A percentile compares a stretch with the other conserved stretches of the same genome.
Conservation (phyloP, 1,140 invertebrate genomes). For the Agraylea sexmaculata region DNA sequence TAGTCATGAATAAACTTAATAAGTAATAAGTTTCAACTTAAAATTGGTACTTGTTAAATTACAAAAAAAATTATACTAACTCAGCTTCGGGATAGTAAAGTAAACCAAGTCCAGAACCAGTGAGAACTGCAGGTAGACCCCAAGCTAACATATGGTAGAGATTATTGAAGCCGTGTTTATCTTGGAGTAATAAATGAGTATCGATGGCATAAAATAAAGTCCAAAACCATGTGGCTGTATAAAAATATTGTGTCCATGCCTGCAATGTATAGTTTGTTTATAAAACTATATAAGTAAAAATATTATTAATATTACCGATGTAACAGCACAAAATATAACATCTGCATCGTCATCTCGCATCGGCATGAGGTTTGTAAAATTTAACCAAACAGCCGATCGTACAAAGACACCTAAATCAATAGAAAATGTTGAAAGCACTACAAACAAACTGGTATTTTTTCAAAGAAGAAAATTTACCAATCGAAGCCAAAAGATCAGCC, state of each 20-base stretch:
- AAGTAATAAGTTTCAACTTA: too few relatives aligned
- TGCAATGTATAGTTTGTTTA: slow-evolving; percentile 27
- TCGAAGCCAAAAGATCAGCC: slow-evolving; percentile 61
- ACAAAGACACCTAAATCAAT: slow-evolving; percentile 59
- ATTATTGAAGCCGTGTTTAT: slow-evolving; percentile 41
- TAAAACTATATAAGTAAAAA: neutral
- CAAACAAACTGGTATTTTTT: too few relatives aligned
- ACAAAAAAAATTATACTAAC: slow-evolving; percentile 37
- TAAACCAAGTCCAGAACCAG: slow-evolving; percentile 52
- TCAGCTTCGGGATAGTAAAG: slow-evolving; percentile 65
- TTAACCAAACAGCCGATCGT: slow-evolving; percentile 58
- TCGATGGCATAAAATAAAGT: slow-evolving; percentile 73
- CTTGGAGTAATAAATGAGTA: slow-evolving; percentile 53
- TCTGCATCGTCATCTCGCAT: slow-evolving; percentile 49
- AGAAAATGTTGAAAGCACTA: too few relatives aligned
- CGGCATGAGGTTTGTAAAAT: slow-evolving; percentile 51
- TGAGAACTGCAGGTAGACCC: slow-evolving; percentile 55
- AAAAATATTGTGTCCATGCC: slow-evolving; percentile 78
- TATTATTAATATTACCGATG: slow-evolving; percentile 46
- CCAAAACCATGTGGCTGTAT: slow-evolving; percentile 74
- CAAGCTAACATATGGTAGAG: slow-evolving; percentile 59
- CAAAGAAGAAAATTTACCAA: too few relatives aligned
- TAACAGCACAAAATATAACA: slow-evolving; percentile 58
- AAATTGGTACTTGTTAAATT: too few relatives aligned
- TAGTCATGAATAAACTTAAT: too few relatives aligned